A percentile compares a stretch with the other conserved stretches of the same genome.
Evolutionary conservation across 2,113 vertebrate genomes (phyloP).

Genomic region (Dermatemys mawii): DNA sequence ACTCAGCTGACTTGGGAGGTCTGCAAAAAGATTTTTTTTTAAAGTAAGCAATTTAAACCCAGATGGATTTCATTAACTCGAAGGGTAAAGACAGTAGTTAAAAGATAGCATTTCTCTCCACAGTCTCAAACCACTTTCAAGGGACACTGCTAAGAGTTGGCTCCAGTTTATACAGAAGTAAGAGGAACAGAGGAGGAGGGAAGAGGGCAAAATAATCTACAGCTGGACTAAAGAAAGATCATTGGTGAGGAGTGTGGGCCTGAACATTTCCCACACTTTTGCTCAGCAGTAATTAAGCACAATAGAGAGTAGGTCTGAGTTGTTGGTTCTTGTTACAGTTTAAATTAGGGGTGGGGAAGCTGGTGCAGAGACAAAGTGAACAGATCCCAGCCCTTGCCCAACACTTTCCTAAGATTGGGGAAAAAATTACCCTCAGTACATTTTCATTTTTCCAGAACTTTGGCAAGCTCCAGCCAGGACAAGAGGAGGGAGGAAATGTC

Average conservation of each 20-base stretch:
- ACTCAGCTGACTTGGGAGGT: neutral
- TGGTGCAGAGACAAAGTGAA: neutral
- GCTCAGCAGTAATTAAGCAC: rapidly evolving
- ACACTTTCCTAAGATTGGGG: neutral
- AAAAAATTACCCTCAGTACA: neutral
- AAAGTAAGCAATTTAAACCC: neutral
- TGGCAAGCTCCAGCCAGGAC: slow-evolving; percentile 2
- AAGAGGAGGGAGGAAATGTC: neutral
- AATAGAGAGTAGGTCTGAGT: neutral
- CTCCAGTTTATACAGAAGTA: neutral
- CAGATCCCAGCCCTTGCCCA: neutral
- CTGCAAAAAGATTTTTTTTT: neutral
- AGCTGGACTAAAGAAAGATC: neutral
- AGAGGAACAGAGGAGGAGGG: neutral
- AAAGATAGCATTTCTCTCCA: neutral
- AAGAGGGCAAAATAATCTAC: too few relatives aligned
- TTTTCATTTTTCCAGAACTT: neutral
- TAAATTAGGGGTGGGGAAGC: neutral
- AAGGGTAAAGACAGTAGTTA: neutral
- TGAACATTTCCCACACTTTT: neutral
- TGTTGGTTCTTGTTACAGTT: neutral
- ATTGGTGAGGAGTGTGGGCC: neutral
- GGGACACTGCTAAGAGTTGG: rapidly evolving
- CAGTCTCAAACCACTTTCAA: neutral
- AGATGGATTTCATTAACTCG: rapidly evolving